These are phyloP conservation scores for Rhyacophila evoluta DNA, from an alignment of 2,888 invertebrate genomes.

Conservation along the genomic window DNA sequence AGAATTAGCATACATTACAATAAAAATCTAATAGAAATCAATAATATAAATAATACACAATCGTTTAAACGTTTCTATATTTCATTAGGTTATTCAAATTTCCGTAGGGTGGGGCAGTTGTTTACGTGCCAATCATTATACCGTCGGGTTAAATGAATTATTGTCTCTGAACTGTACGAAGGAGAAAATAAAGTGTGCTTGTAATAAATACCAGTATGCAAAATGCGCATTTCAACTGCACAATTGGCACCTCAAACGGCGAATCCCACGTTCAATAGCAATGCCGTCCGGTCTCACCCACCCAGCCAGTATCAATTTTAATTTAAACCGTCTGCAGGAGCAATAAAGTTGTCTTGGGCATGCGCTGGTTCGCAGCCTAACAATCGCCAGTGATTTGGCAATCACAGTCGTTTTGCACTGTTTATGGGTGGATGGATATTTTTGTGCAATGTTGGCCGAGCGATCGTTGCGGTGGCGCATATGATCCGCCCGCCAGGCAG, in stretches of 20 bases:
- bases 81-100: not conserved
- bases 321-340: slow-evolving; percentile 1
- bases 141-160: too few species aligned
- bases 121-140: too few species aligned
- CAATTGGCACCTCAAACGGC: not conserved
- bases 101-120: not conserved
- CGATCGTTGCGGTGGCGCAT: not conserved
- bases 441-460: not conserved
- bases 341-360: not conserved
- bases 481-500: not conserved
- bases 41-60: too few species aligned
- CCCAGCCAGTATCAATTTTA: not conserved
- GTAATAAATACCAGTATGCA: not conserved
- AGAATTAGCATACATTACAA: too few species aligned
- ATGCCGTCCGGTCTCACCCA: not conserved
- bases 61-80: not conserved
- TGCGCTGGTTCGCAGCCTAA: not conserved
- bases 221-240: not conserved
- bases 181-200: not conserved
- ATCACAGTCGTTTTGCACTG: not conserved
- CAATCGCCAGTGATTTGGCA: slow-evolving; percentile 8
- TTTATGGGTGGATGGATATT: not conserved
- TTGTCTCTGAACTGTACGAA: not conserved
- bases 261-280: not conserved
- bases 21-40: too few species aligned